Conservation (phyloP, 37 sponge, comb jelly and placozoan species). For the Chondrilla cf. caribensis region DNA sequence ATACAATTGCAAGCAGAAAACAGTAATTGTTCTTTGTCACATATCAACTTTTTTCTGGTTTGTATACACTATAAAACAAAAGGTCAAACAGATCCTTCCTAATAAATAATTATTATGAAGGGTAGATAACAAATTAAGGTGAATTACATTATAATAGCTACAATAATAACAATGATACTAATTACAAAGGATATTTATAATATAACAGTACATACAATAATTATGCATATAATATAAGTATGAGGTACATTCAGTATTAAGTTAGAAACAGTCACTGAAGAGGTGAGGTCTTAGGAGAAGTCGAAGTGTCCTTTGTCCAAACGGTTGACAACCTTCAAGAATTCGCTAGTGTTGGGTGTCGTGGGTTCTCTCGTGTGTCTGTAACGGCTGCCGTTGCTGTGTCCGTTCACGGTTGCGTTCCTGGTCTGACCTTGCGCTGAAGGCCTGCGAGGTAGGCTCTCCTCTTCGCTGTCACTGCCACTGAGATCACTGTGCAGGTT, state of each 20-base stretch:
- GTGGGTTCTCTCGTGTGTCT: neutral
- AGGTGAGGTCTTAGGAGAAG: neutral
- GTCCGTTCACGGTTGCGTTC: neutral
- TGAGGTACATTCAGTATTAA: too few species aligned
- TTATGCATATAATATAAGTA: neutral
- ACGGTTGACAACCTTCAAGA: neutral
- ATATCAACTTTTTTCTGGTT: neutral
- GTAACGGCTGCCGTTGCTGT: neutral
- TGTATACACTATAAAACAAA: too few species aligned
- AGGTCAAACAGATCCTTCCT: too few species aligned
- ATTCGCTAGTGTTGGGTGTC: conserved; percentile 9
- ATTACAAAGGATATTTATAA: too few species aligned
- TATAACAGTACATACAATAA: too few species aligned
- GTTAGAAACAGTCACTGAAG: too few species aligned
- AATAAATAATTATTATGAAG: too few species aligned
- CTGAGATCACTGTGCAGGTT: conserved; percentile 20
- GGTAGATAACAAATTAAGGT: too few species aligned
- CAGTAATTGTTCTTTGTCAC: neutral
- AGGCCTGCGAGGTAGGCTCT: neutral
- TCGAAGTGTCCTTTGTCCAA: conserved; percentile 22
- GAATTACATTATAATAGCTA: too few species aligned
- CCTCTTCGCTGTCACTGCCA: conserved; percentile 1
- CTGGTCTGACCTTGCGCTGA: neutral
- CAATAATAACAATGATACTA: too few species aligned
- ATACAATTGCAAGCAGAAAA: neutral